These are phyloP conservation scores for Lycaon pictus DNA, from an alignment of 2,113 vertebrate genomes.

Conservation along the genomic window DNA sequence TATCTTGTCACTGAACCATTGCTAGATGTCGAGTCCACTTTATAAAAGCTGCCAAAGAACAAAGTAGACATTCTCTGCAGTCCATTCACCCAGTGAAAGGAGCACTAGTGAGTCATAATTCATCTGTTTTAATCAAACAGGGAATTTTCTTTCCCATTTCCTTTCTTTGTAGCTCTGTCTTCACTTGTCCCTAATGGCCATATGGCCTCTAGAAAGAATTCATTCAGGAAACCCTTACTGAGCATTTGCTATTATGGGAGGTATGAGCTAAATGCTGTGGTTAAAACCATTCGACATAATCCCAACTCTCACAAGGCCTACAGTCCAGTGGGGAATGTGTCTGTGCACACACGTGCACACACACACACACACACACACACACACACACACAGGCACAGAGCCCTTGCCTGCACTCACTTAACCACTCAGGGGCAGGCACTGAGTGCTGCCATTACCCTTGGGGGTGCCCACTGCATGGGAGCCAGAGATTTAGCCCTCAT, in stretches of 20 bases:
- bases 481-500: fast-evolving
- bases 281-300: background rate
- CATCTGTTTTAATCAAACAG: constrained; percentile 1
- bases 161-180: background rate
- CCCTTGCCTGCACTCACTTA: background rate
- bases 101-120: background rate
- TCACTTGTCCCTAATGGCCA: background rate
- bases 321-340: background rate
- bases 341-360: fast-evolving
- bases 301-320: background rate
- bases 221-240: background rate
- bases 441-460: background rate
- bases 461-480: fast-evolving
- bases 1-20: background rate
- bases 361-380: fast-evolving
- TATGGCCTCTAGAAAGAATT: background rate
- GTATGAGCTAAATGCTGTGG: background rate
- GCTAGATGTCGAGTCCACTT: background rate
- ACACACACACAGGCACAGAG: fast-evolving
- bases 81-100: background rate
- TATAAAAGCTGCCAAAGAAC: background rate
- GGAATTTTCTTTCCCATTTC: background rate
- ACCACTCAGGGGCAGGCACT: fast-evolving
- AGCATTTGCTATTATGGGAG: background rate
- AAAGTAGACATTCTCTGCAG: constrained; percentile 18